Evolutionary conservation across 2,797 vertebrate species (phyloP).

Genomic region (Platyrinchus mystaceus): DNA sequence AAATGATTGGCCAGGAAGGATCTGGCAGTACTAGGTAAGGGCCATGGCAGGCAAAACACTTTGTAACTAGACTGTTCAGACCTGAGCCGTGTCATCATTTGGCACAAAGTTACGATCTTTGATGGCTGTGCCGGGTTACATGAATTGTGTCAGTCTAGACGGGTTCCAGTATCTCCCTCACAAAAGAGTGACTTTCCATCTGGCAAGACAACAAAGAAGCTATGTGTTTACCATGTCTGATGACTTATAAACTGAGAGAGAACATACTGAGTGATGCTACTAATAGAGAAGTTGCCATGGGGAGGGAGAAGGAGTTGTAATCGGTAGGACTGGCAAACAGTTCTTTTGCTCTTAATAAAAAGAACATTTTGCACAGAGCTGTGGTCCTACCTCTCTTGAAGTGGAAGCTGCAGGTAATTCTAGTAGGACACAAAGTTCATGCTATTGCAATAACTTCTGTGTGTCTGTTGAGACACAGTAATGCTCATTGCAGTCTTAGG

Average conservation of each 20-base stretch:
- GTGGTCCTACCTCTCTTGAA: neutral
- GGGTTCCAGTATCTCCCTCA: neutral
- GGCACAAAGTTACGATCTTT: neutral
- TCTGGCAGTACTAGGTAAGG: neutral
- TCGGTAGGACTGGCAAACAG: neutral
- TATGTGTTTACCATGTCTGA: neutral
- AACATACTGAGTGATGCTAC: neutral
- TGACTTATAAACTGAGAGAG: neutral
- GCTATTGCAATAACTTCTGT: neutral
- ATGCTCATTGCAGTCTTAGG: neutral
- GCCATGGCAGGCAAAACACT: neutral
- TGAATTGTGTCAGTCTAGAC: neutral
- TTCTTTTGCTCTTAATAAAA: neutral
- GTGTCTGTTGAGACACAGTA: neutral
- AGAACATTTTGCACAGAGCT: neutral
- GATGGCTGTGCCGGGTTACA: neutral
- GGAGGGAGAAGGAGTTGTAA: neutral
- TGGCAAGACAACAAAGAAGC: neutral
- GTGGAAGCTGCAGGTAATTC: neutral
- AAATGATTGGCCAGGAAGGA: neutral
- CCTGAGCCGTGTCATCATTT: neutral
- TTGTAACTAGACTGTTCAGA: neutral
- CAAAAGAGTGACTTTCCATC: neutral
- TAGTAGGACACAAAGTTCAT: neutral
- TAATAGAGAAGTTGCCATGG: neutral